Base-by-base conservation (phyloP, 1,140 invertebrate species). In the Scaptomyza hsui region DNA sequence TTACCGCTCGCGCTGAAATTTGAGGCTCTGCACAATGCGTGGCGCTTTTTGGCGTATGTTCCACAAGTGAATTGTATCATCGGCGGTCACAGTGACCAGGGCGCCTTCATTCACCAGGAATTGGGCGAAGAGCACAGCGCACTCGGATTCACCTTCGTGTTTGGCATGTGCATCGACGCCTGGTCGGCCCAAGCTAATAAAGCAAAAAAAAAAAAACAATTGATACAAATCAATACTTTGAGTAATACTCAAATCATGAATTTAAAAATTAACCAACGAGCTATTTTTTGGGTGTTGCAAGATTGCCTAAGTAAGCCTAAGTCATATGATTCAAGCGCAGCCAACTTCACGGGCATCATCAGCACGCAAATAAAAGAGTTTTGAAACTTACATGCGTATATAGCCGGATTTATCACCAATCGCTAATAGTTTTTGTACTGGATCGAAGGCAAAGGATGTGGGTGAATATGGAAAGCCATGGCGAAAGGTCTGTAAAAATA, bases 381-480 rank as follows among this genome's bases (percentile, higher is more conserved):
- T 13, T 0, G n/a, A 9, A 57, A 75, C 88, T 77, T 98, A 99
- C 97, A 99, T 96, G 93, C 98, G 94, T 63, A 99, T 94, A 72
- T 96, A 97, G 90, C 98, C 99, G 78, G 95, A 95, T 93, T 98
- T 99, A 86, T 98, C 98, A 61, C 98, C 99, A 92, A 99, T 97
- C 37, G 98, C 99, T 86, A 99, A 94, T 49, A 99, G 94, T 92
- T 96, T 96, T 93, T 99, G 99, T 78, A 99, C 95, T 42, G 98
- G 98, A 94, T 99, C 99, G 94, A 97, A 99, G 45, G 98, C 98
- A 92, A 99, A 93, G 39, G 98, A 97, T 71, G 97, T 98, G 41
- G 99, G 98, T 82, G 99, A 97, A 93, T 98, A 97, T 68, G 99
- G 99, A 93, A 99, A 99, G 78, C 99, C 99, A 95, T 99, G 98